Base-by-base conservation (phyloP, 2,113 vertebrate genomes). In the Oreocharis arfaki region DNA sequence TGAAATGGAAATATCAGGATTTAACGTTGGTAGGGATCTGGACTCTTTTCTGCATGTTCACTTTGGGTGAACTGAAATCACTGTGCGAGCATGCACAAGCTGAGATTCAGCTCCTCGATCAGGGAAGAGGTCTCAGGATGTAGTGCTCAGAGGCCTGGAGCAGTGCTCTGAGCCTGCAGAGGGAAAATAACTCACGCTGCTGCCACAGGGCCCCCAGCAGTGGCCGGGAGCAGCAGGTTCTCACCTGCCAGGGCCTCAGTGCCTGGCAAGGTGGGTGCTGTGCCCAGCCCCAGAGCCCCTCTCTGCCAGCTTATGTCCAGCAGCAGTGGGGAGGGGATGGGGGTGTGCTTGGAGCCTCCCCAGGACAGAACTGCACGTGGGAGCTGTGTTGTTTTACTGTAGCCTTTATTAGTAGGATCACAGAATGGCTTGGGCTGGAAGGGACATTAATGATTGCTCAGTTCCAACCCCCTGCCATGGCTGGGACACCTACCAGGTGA, bases 141-240 rank as follows among this genome's bases (percentile, higher is more conserved):
- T 0, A 4, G 63, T 3, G 5, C 26, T 50, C 37, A 7, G 47
- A 9, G 42, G 13, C 20, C 37, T 2, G 4, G 59, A 82, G 42
- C 37, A 41, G 19, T 2, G 1, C 22, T 9, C 4, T 1, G 61
- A 26, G 76, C 47, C 52, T 49, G 24, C 67, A 41, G 79, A 59
- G 42, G 83, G 1, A 46, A 41, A 67, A 49, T 24, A 52, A 28
- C 60, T 61, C 37, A 8, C 0, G 1, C 11, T 74, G 39, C 28
- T 69, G 78, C 59, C 1, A 0, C 46, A 22, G 81, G 68, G 49
- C 32, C 19, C 28, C 0, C 0, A 23, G 89, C 68, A 18, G 44
- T 0, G 4, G 10, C 28, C 0, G 1, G 80, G 73, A 87, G 41
- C 78, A 19, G 64, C 41, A 33, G 44, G 33, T 9, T n/a, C 39